Evolutionary conservation across 1,140 invertebrate species (phyloP), one percentile per base, ranked within the genome.

Genomic region (Leptopilina boulardi): DNA sequence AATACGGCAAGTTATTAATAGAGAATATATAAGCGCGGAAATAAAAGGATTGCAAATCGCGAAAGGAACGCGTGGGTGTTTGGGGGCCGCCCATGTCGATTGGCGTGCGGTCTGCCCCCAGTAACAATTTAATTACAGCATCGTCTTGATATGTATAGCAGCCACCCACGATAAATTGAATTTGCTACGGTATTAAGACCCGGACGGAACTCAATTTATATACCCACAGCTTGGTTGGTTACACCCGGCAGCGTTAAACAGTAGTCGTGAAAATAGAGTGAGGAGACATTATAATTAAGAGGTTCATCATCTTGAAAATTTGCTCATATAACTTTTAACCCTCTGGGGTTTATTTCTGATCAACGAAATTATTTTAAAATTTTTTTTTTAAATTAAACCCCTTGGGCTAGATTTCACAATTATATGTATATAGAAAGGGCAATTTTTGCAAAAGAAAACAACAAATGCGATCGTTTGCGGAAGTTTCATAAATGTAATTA

Each of bases 91-190:
- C 90, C 89, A 91, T 90, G 90, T 90, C 88, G 90, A 90, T 90
- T 88, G 87, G 87, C 87, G 87, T 88, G 87, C 87, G 85, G 85
- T 85, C 86, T 81, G 90, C 90, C 89, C 81, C 85, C 78, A 90
- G 90, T 91, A 90, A 91, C 90, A 90, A 91, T 91, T 91, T 91
- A 91, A 91, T 91, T 91, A 91, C 87, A 90, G 86, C 83, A 85
- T 81, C 84, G 80, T 77, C 80, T 8, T 80, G 84, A 90, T 91
- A 90, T 89, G 87, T 90, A 89, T 89, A 90, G 84, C 89, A 89
- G 87, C 89, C 89, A 91, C 89, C 90, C 89, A 90, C 89, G 88
- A 88, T 89, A 91, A 91, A 91, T 91, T 91, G 87, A 90, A 90
- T 91, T 90, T 86, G 87, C 89, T 86, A 90, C 88, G 90, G 89